Base-by-base conservation (phyloP, 30 jellyfish, hydroid and myxozoan species). In the Aurelia aurita region DNA sequence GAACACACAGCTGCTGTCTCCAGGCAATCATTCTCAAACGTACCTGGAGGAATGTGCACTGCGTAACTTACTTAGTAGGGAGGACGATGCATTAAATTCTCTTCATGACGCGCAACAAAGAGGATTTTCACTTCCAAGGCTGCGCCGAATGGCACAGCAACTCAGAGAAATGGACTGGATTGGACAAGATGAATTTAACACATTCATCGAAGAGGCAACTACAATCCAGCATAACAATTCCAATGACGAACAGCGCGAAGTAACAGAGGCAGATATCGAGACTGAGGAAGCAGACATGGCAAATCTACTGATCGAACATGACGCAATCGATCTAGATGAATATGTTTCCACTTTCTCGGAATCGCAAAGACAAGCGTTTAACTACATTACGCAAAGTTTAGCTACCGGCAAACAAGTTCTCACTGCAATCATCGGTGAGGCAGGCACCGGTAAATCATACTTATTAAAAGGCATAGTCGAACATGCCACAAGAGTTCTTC, bases 341-440 rank as follows among this genome's bases (percentile, higher is more conserved):
- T 58, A 16, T 58, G 23, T 16, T 27, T 10, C 9, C n/a, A 65
- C 77, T 8, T 34, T 65, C 5, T 4, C 77, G 16, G 23, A 27
- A 7, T 65, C 77, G 9, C 77, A 65, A n/a, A 11, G 7, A 32
- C 77, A 23, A 7, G 77, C 77, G 9, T 65, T 20, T 65, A 34
- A 26, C 49, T 26, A 32, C 19, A 23, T 65, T 23, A 23, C 55
- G 19, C 55, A 65, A 10, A 7, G 8, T 8, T 53, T 65, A 23
- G 14, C 77, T 25, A 65, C 55, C 9, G 77, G 77, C 19, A 65
- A 65, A 34, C 77, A 65, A 18, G 53, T 65, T 7, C 55, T 65
- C 4, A 65, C 77, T 4, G 58, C 77, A 23, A 32, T 65, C 28
- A 23, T 65, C 5, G 77, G 77, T 65, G 77, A 65, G 55, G 55